Percentiles rank a stretch among this genome's conserved stretches.
Conservation (phyloP, 2,113 vertebrate species). For the Thalassarche chlororhynchos region DNA sequence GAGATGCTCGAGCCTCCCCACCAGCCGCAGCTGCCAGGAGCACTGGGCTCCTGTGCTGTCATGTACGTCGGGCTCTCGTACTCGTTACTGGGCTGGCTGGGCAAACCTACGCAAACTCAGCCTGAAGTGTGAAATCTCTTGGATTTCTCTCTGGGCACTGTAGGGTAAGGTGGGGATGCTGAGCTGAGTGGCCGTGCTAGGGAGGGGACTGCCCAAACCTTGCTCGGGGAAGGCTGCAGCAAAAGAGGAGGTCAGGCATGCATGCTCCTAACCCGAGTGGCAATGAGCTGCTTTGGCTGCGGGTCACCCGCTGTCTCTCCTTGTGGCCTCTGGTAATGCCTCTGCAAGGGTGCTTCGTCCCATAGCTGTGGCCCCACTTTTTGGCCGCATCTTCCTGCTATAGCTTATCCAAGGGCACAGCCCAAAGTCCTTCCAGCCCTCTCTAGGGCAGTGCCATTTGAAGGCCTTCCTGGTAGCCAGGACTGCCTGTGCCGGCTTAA, state of each 20-base stretch:
- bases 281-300: neutral
- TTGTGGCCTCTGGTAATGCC: neutral
- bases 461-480: neutral
- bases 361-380: neutral
- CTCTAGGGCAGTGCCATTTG: neutral
- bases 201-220: neutral
- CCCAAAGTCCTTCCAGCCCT: neutral
- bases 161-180: neutral
- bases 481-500: neutral
- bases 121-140: neutral
- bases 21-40: neutral
- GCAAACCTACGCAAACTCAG: neutral
- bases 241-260: neutral
- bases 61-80: fast-evolving
- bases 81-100: neutral
- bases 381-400: neutral
- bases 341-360: neutral
- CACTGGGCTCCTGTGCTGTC: fast-evolving
- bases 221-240: neutral
- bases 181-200: neutral
- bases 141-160: neutral
- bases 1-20: neutral
- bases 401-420: neutral
- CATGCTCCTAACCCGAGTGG: fast-evolving
- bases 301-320: neutral